phyloP scores from a whole-genome alignment of 2,888 invertebrate species.

The Cerastis leucographa region DNA sequence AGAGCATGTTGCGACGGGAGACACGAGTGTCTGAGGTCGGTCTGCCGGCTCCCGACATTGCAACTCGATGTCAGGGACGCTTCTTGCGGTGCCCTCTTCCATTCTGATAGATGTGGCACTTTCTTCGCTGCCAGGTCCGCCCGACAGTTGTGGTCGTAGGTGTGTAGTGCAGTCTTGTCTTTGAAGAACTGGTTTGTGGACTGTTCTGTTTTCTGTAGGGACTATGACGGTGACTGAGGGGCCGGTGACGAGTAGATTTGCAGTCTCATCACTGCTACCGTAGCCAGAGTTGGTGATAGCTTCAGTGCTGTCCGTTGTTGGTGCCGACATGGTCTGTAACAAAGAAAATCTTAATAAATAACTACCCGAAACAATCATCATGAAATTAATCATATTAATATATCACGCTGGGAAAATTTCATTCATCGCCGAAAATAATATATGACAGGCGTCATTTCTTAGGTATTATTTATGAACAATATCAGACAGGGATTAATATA shows the following conservation, averaged over 20 bases:
- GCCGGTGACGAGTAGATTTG: slow-evolving; percentile 93
- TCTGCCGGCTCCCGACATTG: slow-evolving; percentile 92
- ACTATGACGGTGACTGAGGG: slow-evolving; percentile 90
- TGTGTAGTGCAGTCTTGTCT: slow-evolving; percentile 96
- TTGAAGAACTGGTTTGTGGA: slow-evolving; percentile 95
- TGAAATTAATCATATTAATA: slow-evolving; percentile 24
- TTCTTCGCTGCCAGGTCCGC: slow-evolving; percentile 95
- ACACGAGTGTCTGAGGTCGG: slow-evolving; percentile 89
- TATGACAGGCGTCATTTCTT: slow-evolving; percentile 38
- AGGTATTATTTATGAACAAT: slow-evolving; percentile 53
- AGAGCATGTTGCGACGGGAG: slow-evolving; percentile 90
- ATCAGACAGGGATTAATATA: slow-evolving; percentile 52
- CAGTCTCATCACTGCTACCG: slow-evolving; percentile 95
- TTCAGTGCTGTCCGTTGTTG: slow-evolving; percentile 90
- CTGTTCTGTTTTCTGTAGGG: slow-evolving; percentile 87
- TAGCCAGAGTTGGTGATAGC: slow-evolving; percentile 92
- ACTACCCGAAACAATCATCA: slow-evolving; percentile 2
- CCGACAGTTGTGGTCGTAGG: slow-evolving; percentile 93
- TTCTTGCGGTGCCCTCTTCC: slow-evolving; percentile 93
- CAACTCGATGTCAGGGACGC: slow-evolving; percentile 95
- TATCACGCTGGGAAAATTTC: slow-evolving; percentile 27
- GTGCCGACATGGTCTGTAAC: slow-evolving; percentile 88
- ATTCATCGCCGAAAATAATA: slow-evolving; percentile 41
- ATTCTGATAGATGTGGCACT: slow-evolving; percentile 91
- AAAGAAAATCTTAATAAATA: slow-evolving; percentile 64